Evolutionary conservation across 2,888 invertebrate genomes (phyloP).

Genomic region (Leptopilina myrica): DNA sequence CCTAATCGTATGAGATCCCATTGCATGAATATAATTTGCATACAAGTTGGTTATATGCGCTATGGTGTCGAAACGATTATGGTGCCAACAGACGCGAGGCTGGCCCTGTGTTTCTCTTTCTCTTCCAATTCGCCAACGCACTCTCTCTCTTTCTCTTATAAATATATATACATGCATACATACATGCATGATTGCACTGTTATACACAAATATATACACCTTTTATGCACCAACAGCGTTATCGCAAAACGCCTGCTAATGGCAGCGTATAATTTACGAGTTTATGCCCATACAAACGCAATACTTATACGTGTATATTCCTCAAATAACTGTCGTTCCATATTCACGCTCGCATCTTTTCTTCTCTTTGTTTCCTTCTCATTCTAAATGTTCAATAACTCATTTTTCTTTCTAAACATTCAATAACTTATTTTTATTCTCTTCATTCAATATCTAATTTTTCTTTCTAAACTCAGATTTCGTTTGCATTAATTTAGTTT

Average conservation of each 20-base stretch:
- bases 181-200: constrained; percentile 54
- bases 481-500: too few species aligned
- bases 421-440: too few species aligned
- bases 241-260: constrained; percentile 71
- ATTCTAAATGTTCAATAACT: neutral
- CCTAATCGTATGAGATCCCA: constrained; percentile 75
- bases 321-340: constrained; percentile 45
- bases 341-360: constrained; percentile 35
- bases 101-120: constrained; percentile 61
- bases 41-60: constrained; percentile 74
- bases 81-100: constrained; percentile 73
- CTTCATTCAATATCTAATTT: too few species aligned
- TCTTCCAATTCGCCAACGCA: constrained; percentile 28
- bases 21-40: constrained; percentile 77
- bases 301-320: constrained; percentile 45
- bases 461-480: too few species aligned
- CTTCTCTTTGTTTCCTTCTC: neutral
- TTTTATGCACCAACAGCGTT: constrained; percentile 64
- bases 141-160: constrained; percentile 46
- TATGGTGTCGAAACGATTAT: constrained; percentile 71
- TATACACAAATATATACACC: constrained; percentile 44
- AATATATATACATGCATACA: neutral
- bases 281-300: constrained; percentile 50
- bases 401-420: too few species aligned
- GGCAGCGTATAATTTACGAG: constrained; percentile 69